Base-by-base conservation (phyloP, 1,140 invertebrate species). In the Leptinotarsa undecemlineata region DNA sequence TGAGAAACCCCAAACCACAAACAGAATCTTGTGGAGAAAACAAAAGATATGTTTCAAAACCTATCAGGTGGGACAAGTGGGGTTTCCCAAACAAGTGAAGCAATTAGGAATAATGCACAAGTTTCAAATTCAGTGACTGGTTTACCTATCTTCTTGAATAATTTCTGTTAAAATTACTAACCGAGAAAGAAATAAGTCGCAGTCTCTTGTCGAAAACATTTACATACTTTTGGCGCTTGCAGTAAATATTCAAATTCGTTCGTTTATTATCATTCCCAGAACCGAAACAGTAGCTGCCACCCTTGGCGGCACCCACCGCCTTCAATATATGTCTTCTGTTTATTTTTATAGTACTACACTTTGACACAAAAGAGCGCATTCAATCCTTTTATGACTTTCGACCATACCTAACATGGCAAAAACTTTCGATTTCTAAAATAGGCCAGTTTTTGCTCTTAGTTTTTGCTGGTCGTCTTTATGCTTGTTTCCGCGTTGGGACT, bases 361-460 rank as follows among this genome's bases (percentile, higher is more conserved):
- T 68, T 48, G 13, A 47, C 67, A 68, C 42, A 68, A 68, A 68
- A 13, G 26, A 23, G 11, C 67, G 17, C 42, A 48, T 64, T 33
- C 63, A 68, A 68, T 48, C 67, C 67, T 68, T 68, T 68, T 68
- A 68, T 68, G 42, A 68, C 42, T 3, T 42, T 48, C 13, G 67
- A 68, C 67, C 67, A 68, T 68, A 68, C 19, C 67, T 68, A 68
- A 68, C 33, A 17, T 19, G 42, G 42, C 23, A 68, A 68, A 68
- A 33, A 68, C 67, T 68, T 68, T 68, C 67, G 67, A 68, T 68
- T 68, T 68, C 67, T 68, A 68, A 68, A 68, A 20, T 68, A 48
- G 67, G 17, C 67, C 67, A 68, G n/a, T 68, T 68, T 68, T 68
- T 33, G 67, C 42, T 26, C 13, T 17, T 11, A 19, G 67, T 68